phyloP scores from a whole-genome alignment of 1,140 invertebrate genomes.

The Pemphigus obesinymphae region DNA sequence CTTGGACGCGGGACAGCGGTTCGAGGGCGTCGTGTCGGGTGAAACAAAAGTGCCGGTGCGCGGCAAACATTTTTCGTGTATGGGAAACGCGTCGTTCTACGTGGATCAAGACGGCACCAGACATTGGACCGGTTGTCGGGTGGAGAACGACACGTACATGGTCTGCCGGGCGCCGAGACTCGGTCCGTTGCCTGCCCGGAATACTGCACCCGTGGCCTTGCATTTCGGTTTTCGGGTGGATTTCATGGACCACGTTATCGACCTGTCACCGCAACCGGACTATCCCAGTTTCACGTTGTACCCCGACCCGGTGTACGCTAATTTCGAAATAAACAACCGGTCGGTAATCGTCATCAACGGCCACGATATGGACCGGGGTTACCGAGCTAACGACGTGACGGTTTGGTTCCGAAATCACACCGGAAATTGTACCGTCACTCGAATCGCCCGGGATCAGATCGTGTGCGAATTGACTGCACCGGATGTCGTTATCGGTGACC shows the following conservation, averaged over 20 bases:
- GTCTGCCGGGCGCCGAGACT: not conserved
- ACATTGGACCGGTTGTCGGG: not conserved
- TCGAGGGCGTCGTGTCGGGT: not conserved
- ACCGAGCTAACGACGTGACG: not conserved
- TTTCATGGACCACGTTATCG: not conserved
- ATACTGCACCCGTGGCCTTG: not conserved
- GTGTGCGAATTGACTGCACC: not conserved
- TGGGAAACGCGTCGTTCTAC: slow-evolving; percentile 43
- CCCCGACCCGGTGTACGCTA: not conserved
- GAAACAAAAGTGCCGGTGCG: not conserved
- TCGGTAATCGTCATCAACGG: not conserved
- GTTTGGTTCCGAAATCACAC: too few relatives aligned
- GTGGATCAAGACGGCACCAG: not conserved
- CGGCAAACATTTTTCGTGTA: not conserved
- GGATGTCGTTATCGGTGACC: not conserved
- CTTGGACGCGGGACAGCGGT: not conserved
- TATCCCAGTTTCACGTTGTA: not conserved
- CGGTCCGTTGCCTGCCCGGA: not conserved
- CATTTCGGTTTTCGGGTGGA: not conserved
- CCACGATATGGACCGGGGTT: not conserved
- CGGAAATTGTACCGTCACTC: not conserved
- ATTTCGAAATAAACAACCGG: not conserved
- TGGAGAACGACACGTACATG: not conserved
- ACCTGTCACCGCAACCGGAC: too few relatives aligned
- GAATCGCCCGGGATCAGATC: not conserved